Evolutionary conservation across 1,140 invertebrate species (phyloP).

Genomic region (Trichogramma pretiosum): DNA sequence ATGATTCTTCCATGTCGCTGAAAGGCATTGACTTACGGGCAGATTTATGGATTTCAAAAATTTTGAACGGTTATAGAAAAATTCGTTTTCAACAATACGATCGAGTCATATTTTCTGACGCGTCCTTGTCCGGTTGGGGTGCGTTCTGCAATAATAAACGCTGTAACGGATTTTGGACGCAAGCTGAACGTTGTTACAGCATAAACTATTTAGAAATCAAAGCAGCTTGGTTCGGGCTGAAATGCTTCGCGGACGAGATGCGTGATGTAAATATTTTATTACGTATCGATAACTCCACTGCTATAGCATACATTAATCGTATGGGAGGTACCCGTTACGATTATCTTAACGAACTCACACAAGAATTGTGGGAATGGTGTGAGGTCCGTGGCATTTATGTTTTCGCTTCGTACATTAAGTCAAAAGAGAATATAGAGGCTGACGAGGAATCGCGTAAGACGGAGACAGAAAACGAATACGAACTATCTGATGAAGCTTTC

Average conservation of each 20-base stretch:
- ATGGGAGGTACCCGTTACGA: not conserved
- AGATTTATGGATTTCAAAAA: no score
- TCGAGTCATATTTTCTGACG: no score
- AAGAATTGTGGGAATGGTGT: not conserved
- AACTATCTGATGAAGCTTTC: not conserved
- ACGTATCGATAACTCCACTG: not conserved
- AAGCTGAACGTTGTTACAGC: not conserved
- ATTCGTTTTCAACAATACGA: no score
- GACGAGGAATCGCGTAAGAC: not conserved
- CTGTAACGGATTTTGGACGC: not conserved
- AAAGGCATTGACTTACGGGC: no score
- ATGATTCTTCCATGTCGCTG: no score
- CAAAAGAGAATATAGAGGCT: slow-evolving; percentile 3
- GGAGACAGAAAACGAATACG: slow-evolving; percentile 4
- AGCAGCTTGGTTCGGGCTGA: not conserved
- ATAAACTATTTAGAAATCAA: not conserved
- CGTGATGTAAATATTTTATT: not conserved
- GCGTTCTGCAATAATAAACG: not conserved
- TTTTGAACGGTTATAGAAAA: no score
- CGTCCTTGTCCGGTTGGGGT: no score
- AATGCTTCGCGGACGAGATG: not conserved
- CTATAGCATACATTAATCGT: not conserved
- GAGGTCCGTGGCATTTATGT: not conserved
- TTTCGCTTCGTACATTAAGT: not conserved
- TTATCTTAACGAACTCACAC: not conserved